Evolutionary conservation across 1,140 invertebrate genomes (phyloP), one percentile per base, ranked within the genome.

Genomic region (Eumaeus atala): DNA sequence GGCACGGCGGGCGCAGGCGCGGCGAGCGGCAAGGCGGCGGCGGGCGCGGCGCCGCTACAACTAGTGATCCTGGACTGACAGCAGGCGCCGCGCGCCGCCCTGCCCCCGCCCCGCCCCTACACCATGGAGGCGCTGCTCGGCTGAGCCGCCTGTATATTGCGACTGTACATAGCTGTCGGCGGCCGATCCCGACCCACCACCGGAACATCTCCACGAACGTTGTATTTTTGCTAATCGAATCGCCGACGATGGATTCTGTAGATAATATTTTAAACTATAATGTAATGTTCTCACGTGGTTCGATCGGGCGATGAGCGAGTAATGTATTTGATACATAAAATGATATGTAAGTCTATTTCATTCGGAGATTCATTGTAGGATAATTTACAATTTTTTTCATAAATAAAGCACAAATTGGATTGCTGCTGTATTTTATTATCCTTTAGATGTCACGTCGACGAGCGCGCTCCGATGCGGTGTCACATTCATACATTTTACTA

Each of bases 31-130:
- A 53, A 36, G 58, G 66, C 55, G 56, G 51, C 47, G 54, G 58
- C 64, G 56, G 61, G 56, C 56, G 67, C 67, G 57, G 68, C 77
- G 71, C 85, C 86, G 66, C 72, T 80, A 73, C 91, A 92, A 89
- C 91, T 92, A 59, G 91, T 93, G 51, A 92, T 92, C 78, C 88
- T 92, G 69, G 92, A 93, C 88, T 93, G 91, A 92, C 89, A 88
- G 80, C 64, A 74, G 68, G 76, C 74, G 64, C 69, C 74, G 75
- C 77, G 74, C 62, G n/a, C n/a, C n/a, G n/a, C n/a, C n/a, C 72
- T 74, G 72, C 72, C 79, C 67, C 79, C 84, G 72, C 88, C 88
- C 79, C 89, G 83, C 88, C 84, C 89, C 78, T 90, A 90, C 79
- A 88, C 89, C 72, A 90, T 90, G 89, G 89, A 90, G 87, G 89